Base-by-base conservation (phyloP, 2,113 vertebrate species). In the Anhinga anhinga region DNA sequence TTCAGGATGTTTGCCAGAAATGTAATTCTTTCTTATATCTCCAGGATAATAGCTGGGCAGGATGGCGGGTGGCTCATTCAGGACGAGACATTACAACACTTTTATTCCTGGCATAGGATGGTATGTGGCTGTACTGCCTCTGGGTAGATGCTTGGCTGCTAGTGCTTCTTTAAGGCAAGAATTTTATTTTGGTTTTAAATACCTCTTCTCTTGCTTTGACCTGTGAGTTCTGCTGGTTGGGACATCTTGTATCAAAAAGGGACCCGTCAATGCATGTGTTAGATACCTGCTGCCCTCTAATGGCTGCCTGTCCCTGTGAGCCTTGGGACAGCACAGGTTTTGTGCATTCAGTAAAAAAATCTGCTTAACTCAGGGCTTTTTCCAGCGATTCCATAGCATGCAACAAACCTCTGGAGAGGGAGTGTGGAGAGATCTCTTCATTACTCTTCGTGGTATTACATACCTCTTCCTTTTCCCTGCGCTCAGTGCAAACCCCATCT, bases 221-320 rank as follows among this genome's bases (percentile, higher is more conserved):
- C 19, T 15, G 23, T 40, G 25, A 81, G 40, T 53, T 90, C n/a
- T 91, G 42, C 71, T 56, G 65, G 36, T 40, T 29, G 81, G 71
- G 82, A 90, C 65, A 67, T 40, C 63, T 69, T 73, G 72, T 27
- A 19, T 53, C 52, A 30, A 25, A 34, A 72, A 56, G 63, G 18
- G n/a, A 89, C 34, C 44, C 10, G 17, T 53, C 26, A 17, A 20
- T 44, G 20, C 13, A 14, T 80, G 82, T 34, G 36, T 56, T 80
- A 69, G 96, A 96, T 90, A 30, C 94, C 84, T 97, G 96, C 98
- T 97, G 98, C 98, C 98, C 98, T 96, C 98, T 98, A 95, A 95
- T 4, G 98, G 98, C 52, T 73, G 74, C 44, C 4, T 26, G 13
- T 76, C 59, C 26, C 45, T 40, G 34, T 0, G 6, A 90, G 32